phyloP scores from a whole-genome alignment of 1,140 invertebrate species.

The Cotesia vestalis region DNA sequence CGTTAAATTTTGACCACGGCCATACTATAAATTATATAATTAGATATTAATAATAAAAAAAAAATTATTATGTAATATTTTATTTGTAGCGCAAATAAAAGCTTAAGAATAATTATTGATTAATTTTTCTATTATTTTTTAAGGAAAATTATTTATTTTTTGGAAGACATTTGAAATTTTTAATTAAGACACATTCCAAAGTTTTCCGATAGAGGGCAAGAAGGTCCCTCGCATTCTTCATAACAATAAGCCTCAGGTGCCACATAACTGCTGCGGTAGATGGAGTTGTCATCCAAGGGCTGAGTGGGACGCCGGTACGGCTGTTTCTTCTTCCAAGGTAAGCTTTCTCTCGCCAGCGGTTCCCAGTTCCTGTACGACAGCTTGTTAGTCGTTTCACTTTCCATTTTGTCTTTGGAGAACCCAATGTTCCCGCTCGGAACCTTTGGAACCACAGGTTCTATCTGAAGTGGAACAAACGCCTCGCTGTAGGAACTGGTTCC shows the following conservation, averaged over 20 bases:
- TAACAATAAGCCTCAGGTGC: slow-evolving; percentile 60
- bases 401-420: slow-evolving; percentile 52
- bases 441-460: slow-evolving; percentile 44
- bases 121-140: no score
- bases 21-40: no score
- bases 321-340: slow-evolving; percentile 61
- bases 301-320: slow-evolving; percentile 57
- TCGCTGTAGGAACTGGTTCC: slow-evolving; percentile 56
- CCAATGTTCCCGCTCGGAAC: slow-evolving; percentile 50
- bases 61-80: no score
- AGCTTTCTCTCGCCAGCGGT: slow-evolving; percentile 53
- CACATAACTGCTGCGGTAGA: slow-evolving; percentile 64
- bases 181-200: no score
- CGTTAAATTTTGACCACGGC: no score
- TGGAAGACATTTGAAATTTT: background rate
- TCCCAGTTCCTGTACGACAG: slow-evolving; percentile 66
- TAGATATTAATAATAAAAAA: no score
- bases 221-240: slow-evolving; percentile 44
- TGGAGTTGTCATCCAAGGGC: slow-evolving; percentile 61
- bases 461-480: slow-evolving; percentile 47
- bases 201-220: no score
- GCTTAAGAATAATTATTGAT: no score
- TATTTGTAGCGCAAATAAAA: no score
- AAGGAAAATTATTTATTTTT: no score
- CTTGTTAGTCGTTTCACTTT: slow-evolving; percentile 64